Percentiles rank a stretch among this genome's conserved stretches.
Conservation (phyloP, 2,113 vertebrate genomes). For the Neodon shergylaensis region DNA sequence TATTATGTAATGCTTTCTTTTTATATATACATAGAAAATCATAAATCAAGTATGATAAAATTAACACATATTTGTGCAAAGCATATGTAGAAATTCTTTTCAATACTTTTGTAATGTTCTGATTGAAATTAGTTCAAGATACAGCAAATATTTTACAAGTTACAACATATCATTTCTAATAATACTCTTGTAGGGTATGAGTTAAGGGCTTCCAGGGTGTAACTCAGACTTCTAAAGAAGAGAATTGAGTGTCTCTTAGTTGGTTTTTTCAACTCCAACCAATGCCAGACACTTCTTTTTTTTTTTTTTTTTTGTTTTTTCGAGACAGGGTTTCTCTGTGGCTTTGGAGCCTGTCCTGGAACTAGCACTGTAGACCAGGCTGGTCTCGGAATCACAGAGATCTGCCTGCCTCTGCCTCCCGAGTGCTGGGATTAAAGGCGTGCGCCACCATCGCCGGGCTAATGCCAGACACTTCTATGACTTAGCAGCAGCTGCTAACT, state of each 20-base stretch:
- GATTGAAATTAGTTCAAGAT: slow-evolving; percentile 22
- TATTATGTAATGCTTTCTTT: not conserved
- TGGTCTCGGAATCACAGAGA: too few relatives aligned
- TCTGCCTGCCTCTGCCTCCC: too few relatives aligned
- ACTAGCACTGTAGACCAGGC: too few relatives aligned
- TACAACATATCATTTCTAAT: not conserved
- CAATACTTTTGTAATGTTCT: not conserved
- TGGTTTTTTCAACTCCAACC: not conserved
- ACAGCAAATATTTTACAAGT: not conserved
- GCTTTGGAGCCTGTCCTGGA: too few relatives aligned
- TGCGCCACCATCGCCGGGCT: too few relatives aligned
- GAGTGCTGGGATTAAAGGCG: too few relatives aligned
- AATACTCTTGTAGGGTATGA: not conserved
- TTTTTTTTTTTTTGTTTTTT: too few relatives aligned
- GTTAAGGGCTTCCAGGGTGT: not conserved
- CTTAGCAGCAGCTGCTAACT: not conserved
- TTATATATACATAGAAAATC: not conserved
- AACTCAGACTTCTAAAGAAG: not conserved
- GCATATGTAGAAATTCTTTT: slow-evolving; percentile 3
- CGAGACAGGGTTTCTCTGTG: too few relatives aligned
- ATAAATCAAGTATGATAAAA: not conserved
- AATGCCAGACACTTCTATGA: not conserved
- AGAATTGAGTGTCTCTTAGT: not conserved
- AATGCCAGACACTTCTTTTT: not conserved
- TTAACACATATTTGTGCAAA: not conserved